These are phyloP conservation scores for Bombus haemorrhoidalis DNA, from an alignment of 1,140 invertebrate genomes.

Conservation along the genomic window DNA sequence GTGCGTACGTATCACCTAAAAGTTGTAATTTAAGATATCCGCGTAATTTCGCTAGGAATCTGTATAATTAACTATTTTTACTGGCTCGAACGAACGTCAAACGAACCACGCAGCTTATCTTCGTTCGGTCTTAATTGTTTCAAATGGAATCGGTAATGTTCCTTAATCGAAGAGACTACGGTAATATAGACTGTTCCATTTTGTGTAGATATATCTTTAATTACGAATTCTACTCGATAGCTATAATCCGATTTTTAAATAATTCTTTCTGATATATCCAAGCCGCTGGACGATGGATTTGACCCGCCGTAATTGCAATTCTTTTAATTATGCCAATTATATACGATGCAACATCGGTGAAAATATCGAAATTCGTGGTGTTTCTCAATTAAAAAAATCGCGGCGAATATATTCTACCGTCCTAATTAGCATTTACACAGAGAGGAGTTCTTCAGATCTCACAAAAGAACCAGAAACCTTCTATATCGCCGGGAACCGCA, in stretches of 20 bases:
- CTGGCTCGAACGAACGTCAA: not conserved
- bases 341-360: not conserved
- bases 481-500: not conserved
- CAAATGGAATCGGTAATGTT: not conserved
- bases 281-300: no score
- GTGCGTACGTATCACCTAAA: not conserved
- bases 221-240: not conserved
- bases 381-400: not conserved
- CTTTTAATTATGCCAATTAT: not conserved
- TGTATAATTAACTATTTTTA: not conserved
- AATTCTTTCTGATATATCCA: no score
- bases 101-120: not conserved
- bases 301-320: not conserved
- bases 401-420: not conserved
- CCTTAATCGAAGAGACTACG: no score
- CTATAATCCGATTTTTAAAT: no score
- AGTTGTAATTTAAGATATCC: not conserved
- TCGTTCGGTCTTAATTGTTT: not conserved
- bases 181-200: no score
- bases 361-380: not conserved
- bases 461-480: not conserved
- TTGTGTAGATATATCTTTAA: not conserved
- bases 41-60: not conserved
- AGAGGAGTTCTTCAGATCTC: not conserved
- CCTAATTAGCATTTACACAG: slow-evolving; percentile 8